These are phyloP conservation scores for Pseudomyrmex concolor DNA, from an alignment of 1,140 invertebrate genomes.

Conservation along the genomic window DNA sequence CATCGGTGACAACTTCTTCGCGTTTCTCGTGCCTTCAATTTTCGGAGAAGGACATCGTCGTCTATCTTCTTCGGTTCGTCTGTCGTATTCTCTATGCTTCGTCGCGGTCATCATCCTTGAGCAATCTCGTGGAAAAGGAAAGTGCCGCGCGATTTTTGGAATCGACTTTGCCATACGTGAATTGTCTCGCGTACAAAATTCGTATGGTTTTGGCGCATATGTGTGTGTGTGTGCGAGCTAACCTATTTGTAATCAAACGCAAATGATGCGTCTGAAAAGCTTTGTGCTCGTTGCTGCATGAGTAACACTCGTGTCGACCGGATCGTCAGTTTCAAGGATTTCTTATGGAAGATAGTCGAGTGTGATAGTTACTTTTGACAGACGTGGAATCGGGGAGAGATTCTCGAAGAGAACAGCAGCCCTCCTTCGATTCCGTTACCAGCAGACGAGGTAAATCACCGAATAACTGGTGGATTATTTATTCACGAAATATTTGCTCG, in stretches of 20 bases:
- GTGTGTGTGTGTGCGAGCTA: not conserved
- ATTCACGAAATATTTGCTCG: too few relatives aligned
- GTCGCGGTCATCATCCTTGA: not conserved
- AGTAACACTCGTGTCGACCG: slow-evolving; percentile 19
- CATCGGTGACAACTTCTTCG: slow-evolving; percentile 31
- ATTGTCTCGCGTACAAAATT: not conserved
- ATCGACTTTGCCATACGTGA: not conserved
- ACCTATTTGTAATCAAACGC: slow-evolving; percentile 10
- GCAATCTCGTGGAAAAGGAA: slow-evolving; percentile 17
- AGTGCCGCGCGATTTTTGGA: not conserved
- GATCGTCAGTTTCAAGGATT: not conserved
- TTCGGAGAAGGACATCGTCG: not conserved
- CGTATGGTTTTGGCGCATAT: not conserved
- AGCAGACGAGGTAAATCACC: too few relatives aligned
- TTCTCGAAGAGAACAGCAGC: not conserved
- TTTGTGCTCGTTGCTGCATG: slow-evolving; percentile 14
- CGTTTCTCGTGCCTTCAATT: slow-evolving; percentile 30
- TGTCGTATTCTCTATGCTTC: not conserved
- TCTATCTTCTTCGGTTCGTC: not conserved
- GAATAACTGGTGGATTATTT: too few relatives aligned
- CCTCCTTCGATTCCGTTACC: too few relatives aligned
- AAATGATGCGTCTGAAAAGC: not conserved
- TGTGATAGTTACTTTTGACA: slow-evolving; percentile 21
- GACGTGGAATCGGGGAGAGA: not conserved
- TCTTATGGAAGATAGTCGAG: slow-evolving; percentile 33